Conservation (phyloP, 2,888 invertebrate species). For the Tuberolachnus salignus region DNA sequence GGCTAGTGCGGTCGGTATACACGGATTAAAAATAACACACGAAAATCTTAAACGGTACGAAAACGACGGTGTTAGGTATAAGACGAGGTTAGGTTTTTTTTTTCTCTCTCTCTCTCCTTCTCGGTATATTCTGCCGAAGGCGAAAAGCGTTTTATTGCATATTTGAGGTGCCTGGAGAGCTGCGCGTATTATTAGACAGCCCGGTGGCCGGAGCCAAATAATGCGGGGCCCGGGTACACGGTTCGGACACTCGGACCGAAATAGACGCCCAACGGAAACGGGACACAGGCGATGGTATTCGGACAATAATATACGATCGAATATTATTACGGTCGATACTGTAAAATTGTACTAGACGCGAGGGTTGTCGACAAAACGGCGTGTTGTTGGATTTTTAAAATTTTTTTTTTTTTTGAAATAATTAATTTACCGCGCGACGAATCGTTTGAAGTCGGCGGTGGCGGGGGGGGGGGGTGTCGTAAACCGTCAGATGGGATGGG, state of each 20-base stretch:
- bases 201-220: conserved; percentile 40
- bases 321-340: neutral
- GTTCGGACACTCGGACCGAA: neutral
- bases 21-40: conserved; percentile 13
- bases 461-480: too few species aligned
- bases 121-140: too few species aligned
- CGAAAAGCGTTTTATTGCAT: conserved; percentile 48
- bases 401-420: too few species aligned
- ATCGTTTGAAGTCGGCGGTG: neutral
- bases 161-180: conserved; percentile 52
- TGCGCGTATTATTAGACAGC: conserved; percentile 48
- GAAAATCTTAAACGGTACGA: neutral
- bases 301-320: neutral
- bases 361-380: too few species aligned
- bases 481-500: too few species aligned
- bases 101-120: too few species aligned
- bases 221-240: conserved; percentile 35
- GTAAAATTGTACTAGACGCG: too few species aligned
- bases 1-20: too few species aligned
- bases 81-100: neutral
- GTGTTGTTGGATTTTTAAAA: too few species aligned
- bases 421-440: neutral
- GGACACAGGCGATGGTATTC: neutral
- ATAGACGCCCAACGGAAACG: conserved; percentile 48
- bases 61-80: conserved; percentile 3